Base-by-base conservation (phyloP, 2,113 vertebrate species). In the Nyctereutes procyonoides region DNA sequence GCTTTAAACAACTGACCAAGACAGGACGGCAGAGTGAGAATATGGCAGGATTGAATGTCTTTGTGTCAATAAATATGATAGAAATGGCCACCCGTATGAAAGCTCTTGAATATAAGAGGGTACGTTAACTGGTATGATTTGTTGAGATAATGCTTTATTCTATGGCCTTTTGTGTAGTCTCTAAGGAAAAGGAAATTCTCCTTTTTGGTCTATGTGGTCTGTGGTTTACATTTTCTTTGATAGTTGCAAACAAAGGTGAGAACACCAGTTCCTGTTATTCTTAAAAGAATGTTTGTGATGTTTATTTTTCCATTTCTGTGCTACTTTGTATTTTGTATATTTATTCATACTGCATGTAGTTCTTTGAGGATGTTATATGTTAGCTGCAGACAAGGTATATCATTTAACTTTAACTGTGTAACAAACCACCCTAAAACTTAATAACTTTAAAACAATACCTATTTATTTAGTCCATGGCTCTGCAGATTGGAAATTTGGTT, bases 11-110 rank as follows among this genome's bases (percentile, higher is more conserved):
- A 15, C 2, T 71, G 26, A 76, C 8, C 19, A n/a, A n/a, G 15
- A 38, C 24, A 74, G 56, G 2, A 51, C 8, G 16, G 26, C 30
- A 90, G 30, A 67, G 28, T 15, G 17, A 93, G 35, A 82, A 38
- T 43, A 62, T 48, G 79, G 11, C 0, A 26, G 79, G 60, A 35
- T 1, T 24, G 35, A n/a, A 6, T 3, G 0, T 9, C 0, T 14
- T 4, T 0, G 0, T 15, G 1, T 20, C 32, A 69, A 22, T 55
- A 65, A 73, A 20, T 51, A 35, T 0, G 63, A 5, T 56, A 81
- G 30, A 56, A 82, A 1, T 35, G 1, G 0, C 11, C 0, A 8
- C 32, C 76, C 56, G 30, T 12, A 2, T 24, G 32, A 85, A 58
- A 53, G 4, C 12, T 63, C 24, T 74, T 92, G n/a, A 24, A 17